Conservation (phyloP, 2,888 invertebrate genomes). For the Adineta ricciae region DNA sequence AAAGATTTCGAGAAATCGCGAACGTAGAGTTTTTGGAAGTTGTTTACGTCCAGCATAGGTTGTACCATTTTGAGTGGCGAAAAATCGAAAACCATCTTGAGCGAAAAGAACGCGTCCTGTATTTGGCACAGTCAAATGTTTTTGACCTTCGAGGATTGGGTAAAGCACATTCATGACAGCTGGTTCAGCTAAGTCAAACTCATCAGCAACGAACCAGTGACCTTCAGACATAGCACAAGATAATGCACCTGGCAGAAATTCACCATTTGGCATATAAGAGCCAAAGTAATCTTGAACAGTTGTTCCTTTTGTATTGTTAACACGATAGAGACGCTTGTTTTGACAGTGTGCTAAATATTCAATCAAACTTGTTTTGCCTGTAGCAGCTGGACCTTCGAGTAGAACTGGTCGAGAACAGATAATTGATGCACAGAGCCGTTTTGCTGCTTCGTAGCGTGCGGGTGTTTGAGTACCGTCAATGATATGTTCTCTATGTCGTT, state of each 20-base stretch:
- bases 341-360: not conserved
- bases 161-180: not conserved
- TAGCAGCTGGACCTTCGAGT: not conserved
- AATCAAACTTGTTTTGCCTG: not conserved
- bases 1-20: not conserved
- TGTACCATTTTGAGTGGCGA: not conserved
- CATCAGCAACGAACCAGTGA: not conserved
- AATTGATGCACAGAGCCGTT: not conserved
- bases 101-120: not conserved
- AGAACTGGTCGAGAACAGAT: not conserved
- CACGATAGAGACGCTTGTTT: not conserved
- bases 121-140: not conserved
- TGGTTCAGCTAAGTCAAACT: conserved; percentile 7
- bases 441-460: not conserved
- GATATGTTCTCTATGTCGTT: not conserved
- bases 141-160: not conserved
- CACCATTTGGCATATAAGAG: not conserved
- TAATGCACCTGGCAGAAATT: not conserved
- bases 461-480: not conserved
- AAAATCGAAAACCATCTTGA: not conserved
- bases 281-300: not conserved
- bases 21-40: not conserved
- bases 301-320: not conserved
- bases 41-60: not conserved
- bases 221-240: not conserved